These are phyloP conservation scores for Hippocampus zosterae DNA, from an alignment of 2,113 vertebrate species.

Conservation along the genomic window DNA sequence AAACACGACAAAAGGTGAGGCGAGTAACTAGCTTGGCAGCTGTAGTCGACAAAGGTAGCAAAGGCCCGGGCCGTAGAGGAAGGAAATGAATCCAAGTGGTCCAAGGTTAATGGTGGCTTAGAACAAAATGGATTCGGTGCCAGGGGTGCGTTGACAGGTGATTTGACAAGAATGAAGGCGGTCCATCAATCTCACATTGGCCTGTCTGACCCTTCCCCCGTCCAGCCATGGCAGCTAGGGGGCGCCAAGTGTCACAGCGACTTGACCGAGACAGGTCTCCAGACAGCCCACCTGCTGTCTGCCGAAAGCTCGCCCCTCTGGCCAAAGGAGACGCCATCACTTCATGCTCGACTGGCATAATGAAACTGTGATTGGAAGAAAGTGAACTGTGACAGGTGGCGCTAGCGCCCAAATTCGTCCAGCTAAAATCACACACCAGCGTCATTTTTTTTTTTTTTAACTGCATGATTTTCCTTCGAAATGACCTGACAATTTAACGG, in stretches of 20 bases:
- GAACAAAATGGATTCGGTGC: constrained; percentile 75
- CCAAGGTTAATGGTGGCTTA: constrained; percentile 77
- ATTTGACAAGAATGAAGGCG: constrained; percentile 72
- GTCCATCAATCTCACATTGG: constrained; percentile 69
- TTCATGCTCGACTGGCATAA: constrained; percentile 57
- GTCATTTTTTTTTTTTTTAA: constrained; percentile 41
- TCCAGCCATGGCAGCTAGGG: constrained; percentile 48
- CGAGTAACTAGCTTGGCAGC: constrained; percentile 57
- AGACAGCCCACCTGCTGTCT: constrained; percentile 62
- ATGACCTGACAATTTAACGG: constrained; percentile 53
- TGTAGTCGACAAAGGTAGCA: constrained; percentile 57
- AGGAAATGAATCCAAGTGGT: constrained; percentile 71
- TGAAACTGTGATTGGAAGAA: constrained; percentile 67
- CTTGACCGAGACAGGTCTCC: constrained; percentile 58
- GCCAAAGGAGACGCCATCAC: constrained; percentile 50
- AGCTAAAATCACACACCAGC: constrained; percentile 50
- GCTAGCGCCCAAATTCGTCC: constrained; percentile 45
- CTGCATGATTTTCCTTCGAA: constrained; percentile 40
- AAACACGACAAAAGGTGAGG: constrained; percentile 55
- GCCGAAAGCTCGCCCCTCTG: constrained; percentile 48
- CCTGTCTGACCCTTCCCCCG: constrained; percentile 51
- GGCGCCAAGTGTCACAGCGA: constrained; percentile 53
- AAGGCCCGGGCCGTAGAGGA: constrained; percentile 54
- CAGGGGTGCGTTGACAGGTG: constrained; percentile 72
- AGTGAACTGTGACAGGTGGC: constrained; percentile 60